Evolutionary conservation across 1,140 invertebrate genomes (phyloP), one percentile per base, ranked within the genome.

Genomic region (Ptiloglossa arizonensis): DNA sequence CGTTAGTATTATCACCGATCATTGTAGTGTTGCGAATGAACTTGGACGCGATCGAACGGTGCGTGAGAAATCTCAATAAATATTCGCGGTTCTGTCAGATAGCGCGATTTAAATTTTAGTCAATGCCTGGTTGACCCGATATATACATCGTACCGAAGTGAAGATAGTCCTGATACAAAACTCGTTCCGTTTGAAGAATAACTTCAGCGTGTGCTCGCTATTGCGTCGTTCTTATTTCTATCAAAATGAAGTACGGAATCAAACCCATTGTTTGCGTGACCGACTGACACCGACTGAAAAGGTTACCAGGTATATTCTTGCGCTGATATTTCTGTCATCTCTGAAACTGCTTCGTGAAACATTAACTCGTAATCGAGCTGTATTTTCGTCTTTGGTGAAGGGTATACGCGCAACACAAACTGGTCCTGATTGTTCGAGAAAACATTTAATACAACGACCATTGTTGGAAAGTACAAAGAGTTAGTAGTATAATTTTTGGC

Each of bases 181-280:
- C 19, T 24, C 27, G 9, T 60, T 24, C 22, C 9, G 24, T 54
- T 74, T 27, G 38, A 74, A 54, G 29, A 13, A 29, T 29, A 32
- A 57, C 17, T 57, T 57, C 41, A 11, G 0, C 41, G 41, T 41
- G 41, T 41, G 41, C 41, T 41, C 41, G 41, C 11, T 41, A 11
- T 41, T 41, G 41, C 41, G 19, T 52, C 5, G 46, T 77, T 66
- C 46, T 50, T 69, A 64, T 78, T 82, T 57, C 63, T 46, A 17
- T 13, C 32, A 60, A 70, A 81, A 57, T 54, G 48, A 82, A 82
- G 68, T 50, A 60, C 27, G 35, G 62, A 67, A 83, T 75, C 69
- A 64, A 70, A 48, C 44, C 24, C 67, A 60, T 83, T 52, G 52
- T 83, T 29, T 27, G 67, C 68, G 56, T 68, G 48, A 71, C 62